phyloP scores from a whole-genome alignment of 2,888 invertebrate species.

The Brachylomia viminalis region DNA sequence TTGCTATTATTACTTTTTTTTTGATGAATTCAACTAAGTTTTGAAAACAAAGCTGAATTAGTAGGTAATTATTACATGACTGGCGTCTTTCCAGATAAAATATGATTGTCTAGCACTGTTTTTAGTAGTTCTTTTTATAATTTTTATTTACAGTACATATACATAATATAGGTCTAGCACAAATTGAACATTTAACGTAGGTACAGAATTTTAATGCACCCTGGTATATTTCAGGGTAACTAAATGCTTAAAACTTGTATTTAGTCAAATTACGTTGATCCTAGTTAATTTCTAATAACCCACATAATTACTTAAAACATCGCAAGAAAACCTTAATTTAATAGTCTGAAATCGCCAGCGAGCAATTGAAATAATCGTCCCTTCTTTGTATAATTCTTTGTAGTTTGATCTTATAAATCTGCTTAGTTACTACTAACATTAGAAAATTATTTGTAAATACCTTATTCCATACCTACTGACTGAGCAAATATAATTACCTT shows the following conservation, averaged over 20 bases:
- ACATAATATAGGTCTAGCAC: not conserved
- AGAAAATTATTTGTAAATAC: too few species aligned
- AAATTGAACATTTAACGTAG: too few species aligned
- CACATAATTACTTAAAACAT: not conserved
- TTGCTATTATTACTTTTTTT: conserved; percentile 2
- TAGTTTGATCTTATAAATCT: too few species aligned
- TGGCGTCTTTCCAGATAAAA: not conserved
- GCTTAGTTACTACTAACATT: too few species aligned
- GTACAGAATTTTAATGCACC: too few species aligned
- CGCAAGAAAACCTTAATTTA: not conserved
- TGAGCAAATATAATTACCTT: conserved; percentile 31
- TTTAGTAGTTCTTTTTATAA: not conserved
- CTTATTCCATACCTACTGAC: not conserved
- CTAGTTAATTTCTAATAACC: not conserved
- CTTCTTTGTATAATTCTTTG: not conserved
- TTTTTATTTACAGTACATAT: not conserved
- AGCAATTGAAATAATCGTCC: not conserved
- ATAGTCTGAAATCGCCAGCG: not conserved
- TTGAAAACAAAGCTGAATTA: not conserved
- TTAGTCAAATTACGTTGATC: too few species aligned
- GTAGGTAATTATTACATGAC: conserved; percentile 1
- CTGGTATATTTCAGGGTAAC: not conserved
- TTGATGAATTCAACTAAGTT: not conserved
- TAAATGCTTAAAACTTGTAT: not conserved
- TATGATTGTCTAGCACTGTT: not conserved